phyloP scores from a whole-genome alignment of 2,888 invertebrate species.

The Aleiodes alternator region DNA sequence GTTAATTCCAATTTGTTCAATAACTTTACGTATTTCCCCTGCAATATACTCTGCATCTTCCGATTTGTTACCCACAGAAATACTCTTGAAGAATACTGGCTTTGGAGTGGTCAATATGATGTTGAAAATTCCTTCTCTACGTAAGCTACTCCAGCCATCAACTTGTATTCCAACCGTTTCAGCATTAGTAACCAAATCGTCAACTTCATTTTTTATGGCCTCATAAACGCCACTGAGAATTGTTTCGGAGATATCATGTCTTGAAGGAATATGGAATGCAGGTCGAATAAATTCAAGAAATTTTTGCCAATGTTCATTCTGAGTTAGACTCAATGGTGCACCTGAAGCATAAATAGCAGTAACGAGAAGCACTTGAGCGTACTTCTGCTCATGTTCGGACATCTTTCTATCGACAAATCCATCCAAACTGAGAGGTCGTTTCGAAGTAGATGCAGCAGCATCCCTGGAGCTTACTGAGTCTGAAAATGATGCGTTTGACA shows the following conservation, averaged over 20 bases:
- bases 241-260: conserved; percentile 27
- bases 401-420: not conserved
- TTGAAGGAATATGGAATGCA: conserved; percentile 24
- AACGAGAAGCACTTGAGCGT: conserved; percentile 24
- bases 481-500: no score
- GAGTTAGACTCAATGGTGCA: conserved; percentile 25
- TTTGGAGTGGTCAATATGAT: conserved; percentile 55
- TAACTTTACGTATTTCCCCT: conserved; percentile 43
- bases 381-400: not conserved
- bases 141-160: conserved; percentile 52
- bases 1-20: conserved; percentile 44
- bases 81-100: conserved; percentile 52
- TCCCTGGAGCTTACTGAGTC: no score
- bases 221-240: conserved; percentile 20
- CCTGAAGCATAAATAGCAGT: conserved; percentile 30
- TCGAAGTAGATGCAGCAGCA: no score
- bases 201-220: conserved; percentile 34
- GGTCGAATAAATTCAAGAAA: conserved; percentile 29
- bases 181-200: conserved; percentile 26
- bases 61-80: conserved; percentile 44
- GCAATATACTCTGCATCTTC: conserved; percentile 52
- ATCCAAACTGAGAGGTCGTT: not conserved
- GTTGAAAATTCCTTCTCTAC: conserved; percentile 54
- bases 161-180: conserved; percentile 21
- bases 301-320: conserved; percentile 38